Evolutionary conservation across 2,888 invertebrate species (phyloP), one percentile per base, ranked within the genome.

Genomic region (Nephrotoma flavescens): DNA sequence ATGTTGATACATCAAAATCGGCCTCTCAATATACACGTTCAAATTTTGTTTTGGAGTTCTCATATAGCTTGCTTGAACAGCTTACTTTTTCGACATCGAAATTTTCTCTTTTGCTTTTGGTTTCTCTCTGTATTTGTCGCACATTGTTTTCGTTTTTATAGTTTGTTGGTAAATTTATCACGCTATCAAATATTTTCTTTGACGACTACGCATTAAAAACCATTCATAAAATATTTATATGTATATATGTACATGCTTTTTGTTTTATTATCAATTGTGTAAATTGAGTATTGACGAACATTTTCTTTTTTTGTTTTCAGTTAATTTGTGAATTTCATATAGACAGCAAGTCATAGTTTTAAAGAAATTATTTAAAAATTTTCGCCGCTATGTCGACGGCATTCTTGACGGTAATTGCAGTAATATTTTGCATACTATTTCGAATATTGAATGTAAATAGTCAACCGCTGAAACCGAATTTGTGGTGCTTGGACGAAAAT

Each of bases 371-470:
- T 71, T 11, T 19, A 71, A 71, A 71, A 6, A 71, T 71, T 71
- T 71, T 71, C 71, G 31, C 71, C 71, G 71, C 71, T 71, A 96
- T 96, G 96, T 96, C 96, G 89, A 96, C 96, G 88, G 96, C 96
- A 88, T 93, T 96, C 89, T 92, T 97, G 89, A 96, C 96, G 88
- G 94, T 95, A 87, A 92, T 96, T 89, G 97, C 96, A 88, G 96
- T 97, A 88, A 95, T 97, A 89, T 92, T 97, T 88, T 96, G 96
- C 92, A 94, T 96, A 89, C 93, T 97, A 88, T 96, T 97, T 91
- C 94, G 96, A 91, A 95, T 97, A 91, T 92, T 97, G 89, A 97
- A 97, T 92, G 96, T 97, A 88, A 96, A 96, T 92, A 96, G 96
- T 90, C 95, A 96, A 90, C 95, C 96, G 47, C 94, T 95, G 89